Evolutionary conservation across 92 coral and sea anemone genomes (phyloP).

Genomic region (Porites rus): DNA sequence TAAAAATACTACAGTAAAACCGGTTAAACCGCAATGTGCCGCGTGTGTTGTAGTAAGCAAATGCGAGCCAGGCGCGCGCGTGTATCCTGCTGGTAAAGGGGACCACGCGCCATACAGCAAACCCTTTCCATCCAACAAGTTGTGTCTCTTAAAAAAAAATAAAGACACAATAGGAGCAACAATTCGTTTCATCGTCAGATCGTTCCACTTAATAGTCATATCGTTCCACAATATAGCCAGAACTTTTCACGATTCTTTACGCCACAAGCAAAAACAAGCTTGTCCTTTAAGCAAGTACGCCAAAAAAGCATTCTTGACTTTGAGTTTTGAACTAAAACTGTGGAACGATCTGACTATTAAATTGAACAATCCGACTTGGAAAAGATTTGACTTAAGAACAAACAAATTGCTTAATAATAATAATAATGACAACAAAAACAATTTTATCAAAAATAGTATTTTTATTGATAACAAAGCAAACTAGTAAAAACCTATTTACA

Average conservation of each 20-base stretch:
- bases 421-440: too few relatives aligned
- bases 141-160: too few relatives aligned
- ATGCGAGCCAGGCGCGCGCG: background rate
- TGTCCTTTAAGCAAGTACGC: background rate
- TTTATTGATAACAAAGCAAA: background rate
- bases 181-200: background rate
- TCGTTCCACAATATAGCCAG: too few relatives aligned
- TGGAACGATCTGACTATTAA: background rate
- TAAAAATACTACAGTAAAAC: background rate
- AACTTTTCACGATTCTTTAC: background rate
- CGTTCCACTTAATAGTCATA: too few relatives aligned
- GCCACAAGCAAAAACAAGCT: slow-evolving; percentile 5
- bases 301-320: too few relatives aligned
- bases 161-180: background rate
- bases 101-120: background rate
- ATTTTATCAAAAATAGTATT: background rate
- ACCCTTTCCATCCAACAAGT: too few relatives aligned
- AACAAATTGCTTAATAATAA: too few relatives aligned
- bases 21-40: slow-evolving; percentile 9
- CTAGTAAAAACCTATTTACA: background rate
- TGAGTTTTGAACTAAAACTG: background rate
- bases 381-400: background rate
- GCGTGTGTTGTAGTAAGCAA: slow-evolving; percentile 1
- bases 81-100: slow-evolving; percentile 1
- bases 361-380: slow-evolving; percentile 2